These are phyloP conservation scores for Embiotoca jacksoni DNA, from an alignment of 2,113 vertebrate genomes.

Conservation along the genomic window DNA sequence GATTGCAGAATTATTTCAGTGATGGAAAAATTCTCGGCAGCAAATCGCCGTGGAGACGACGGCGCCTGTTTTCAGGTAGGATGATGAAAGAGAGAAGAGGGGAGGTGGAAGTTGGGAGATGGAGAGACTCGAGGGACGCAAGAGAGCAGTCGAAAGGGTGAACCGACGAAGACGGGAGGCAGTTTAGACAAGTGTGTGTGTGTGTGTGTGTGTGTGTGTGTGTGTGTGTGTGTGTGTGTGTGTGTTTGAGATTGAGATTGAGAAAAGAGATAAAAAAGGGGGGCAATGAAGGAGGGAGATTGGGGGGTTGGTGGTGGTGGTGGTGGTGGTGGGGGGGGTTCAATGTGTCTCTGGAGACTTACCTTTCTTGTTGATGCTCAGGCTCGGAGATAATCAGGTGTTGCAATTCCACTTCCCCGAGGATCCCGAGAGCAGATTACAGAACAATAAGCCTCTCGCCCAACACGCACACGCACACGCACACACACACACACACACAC, in stretches of 20 bases:
- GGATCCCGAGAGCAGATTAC: slow-evolving; percentile 55
- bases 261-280: not conserved
- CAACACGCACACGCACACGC: not conserved
- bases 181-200: too few relatives aligned
- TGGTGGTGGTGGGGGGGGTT: slow-evolving; percentile 25
- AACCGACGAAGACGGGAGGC: too few relatives aligned
- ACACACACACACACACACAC: not conserved
- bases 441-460: slow-evolving; percentile 40
- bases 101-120: not conserved
- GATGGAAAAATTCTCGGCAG: slow-evolving; percentile 34
- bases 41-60: slow-evolving; percentile 3
- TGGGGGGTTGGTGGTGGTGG: slow-evolving; percentile 5
- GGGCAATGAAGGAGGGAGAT: slow-evolving; percentile 31
- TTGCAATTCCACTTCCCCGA: slow-evolving; percentile 56
- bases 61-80: slow-evolving; percentile 11
- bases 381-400: slow-evolving; percentile 70
- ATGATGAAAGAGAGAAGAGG: slow-evolving; percentile 49
- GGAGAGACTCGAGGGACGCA: too few relatives aligned
- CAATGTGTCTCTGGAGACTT: slow-evolving; percentile 61
- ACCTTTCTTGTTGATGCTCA: slow-evolving; percentile 44
- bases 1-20: slow-evolving; percentile 46
- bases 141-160: too few relatives aligned
- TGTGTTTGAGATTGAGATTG: too few relatives aligned
- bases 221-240: too few relatives aligned
- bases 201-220: too few relatives aligned